phyloP scores from a whole-genome alignment of 2,797 vertebrate genomes.

The Tragelaphus eurycerus region DNA sequence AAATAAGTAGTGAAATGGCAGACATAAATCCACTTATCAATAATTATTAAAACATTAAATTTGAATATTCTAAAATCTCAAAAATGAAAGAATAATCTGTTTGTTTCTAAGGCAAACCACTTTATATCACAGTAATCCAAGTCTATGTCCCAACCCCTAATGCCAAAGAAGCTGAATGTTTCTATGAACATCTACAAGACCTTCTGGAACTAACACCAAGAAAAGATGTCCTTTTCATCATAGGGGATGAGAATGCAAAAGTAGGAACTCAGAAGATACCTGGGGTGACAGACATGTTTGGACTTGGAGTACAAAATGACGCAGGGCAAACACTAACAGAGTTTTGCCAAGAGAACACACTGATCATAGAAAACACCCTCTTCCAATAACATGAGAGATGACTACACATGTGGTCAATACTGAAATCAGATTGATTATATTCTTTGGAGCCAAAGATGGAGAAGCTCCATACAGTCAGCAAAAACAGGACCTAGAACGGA shows the following conservation, averaged over 20 bases:
- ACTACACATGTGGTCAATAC: not conserved
- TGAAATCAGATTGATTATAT: not conserved
- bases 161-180: not conserved
- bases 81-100: not conserved
- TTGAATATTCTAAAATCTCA: not conserved
- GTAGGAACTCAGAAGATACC: not conserved
- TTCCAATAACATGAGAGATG: not conserved
- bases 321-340: not conserved
- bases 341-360: not conserved
- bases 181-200: not conserved
- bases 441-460: not conserved
- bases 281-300: not conserved
- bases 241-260: not conserved
- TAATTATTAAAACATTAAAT: not conserved
- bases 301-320: not conserved
- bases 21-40: not conserved
- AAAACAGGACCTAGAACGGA: not conserved
- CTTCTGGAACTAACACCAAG: not conserved
- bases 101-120: not conserved
- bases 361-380: not conserved
- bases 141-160: not conserved
- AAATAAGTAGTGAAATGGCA: not conserved
- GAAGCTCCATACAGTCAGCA: not conserved
- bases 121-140: not conserved
- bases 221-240: not conserved